Percentiles rank a stretch among this genome's conserved stretches.
These are phyloP conservation scores for Sinhomidia bicolor DNA, from an alignment of 2,888 invertebrate species.

Conservation along the genomic window DNA sequence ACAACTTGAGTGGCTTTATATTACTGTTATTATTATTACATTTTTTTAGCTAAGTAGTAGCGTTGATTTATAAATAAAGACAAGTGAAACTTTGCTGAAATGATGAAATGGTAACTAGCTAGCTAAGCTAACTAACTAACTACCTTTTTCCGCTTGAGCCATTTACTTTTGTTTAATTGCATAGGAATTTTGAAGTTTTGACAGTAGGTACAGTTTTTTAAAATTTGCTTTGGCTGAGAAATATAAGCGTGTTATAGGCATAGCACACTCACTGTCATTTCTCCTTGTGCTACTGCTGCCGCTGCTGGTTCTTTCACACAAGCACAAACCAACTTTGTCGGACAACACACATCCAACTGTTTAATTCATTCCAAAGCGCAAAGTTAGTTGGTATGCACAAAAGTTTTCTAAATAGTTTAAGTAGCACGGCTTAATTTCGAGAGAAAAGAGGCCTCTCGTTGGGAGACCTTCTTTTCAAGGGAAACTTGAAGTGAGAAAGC, in stretches of 20 bases:
- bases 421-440: not conserved
- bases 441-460: not conserved
- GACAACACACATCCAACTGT: conserved; percentile 25
- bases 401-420: conserved; percentile 6
- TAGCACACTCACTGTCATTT: not conserved
- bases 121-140: no score
- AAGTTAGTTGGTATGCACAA: not conserved
- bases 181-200: no score
- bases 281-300: no score
- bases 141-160: not conserved
- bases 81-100: not conserved
- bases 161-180: not conserved
- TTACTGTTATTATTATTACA: not conserved
- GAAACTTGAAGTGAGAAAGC: not conserved
- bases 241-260: not conserved
- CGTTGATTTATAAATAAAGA: conserved; percentile 1
- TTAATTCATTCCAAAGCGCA: conserved; percentile 33
- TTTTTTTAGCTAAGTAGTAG: not conserved
- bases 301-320: no score
- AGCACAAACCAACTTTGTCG: conserved; percentile 24
- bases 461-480: not conserved
- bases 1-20: no score
- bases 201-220: not conserved
- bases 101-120: not conserved
- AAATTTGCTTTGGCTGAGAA: not conserved